Evolutionary conservation across 1,140 invertebrate genomes (phyloP).

Genomic region (Drosophila eugracilis): DNA sequence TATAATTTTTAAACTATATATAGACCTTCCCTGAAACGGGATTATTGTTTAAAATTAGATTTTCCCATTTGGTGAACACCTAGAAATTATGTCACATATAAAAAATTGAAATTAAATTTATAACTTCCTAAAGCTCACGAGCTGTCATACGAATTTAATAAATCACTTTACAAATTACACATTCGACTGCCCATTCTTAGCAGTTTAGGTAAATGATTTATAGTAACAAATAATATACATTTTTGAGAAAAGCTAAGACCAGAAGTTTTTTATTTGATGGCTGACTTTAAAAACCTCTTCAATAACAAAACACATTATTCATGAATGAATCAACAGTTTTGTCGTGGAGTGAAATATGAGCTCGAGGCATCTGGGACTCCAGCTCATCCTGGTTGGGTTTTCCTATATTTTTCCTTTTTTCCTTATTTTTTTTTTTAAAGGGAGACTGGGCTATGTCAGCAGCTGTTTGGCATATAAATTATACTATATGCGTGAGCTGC

Average conservation of each 20-base stretch:
- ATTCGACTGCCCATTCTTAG: not conserved
- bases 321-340: constrained; percentile 38
- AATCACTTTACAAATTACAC: not conserved
- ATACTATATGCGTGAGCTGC: constrained; percentile 36
- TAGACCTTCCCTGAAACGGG: too few species aligned
- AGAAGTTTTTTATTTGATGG: not conserved
- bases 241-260: not conserved
- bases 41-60: too few species aligned
- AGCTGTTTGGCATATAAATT: constrained; percentile 69
- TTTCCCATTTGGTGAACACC: too few species aligned
- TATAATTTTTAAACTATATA: too few species aligned
- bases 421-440: constrained; percentile 21
- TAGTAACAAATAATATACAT: not conserved
- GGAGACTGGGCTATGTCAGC: constrained; percentile 37
- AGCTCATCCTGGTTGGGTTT: constrained; percentile 29
- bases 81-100: too few species aligned
- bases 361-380: constrained; percentile 18
- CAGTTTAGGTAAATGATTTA: not conserved
- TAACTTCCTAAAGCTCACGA: not conserved
- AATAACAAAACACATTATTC: constrained; percentile 26
- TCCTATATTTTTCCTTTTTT: not conserved
- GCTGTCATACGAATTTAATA: not conserved
- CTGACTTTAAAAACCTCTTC: constrained; percentile 17
- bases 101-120: too few species aligned
- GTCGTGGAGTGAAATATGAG: constrained; percentile 32